These are phyloP conservation scores for Salvator merianae DNA, from an alignment of 2,113 vertebrate genomes.

Conservation along the genomic window DNA sequence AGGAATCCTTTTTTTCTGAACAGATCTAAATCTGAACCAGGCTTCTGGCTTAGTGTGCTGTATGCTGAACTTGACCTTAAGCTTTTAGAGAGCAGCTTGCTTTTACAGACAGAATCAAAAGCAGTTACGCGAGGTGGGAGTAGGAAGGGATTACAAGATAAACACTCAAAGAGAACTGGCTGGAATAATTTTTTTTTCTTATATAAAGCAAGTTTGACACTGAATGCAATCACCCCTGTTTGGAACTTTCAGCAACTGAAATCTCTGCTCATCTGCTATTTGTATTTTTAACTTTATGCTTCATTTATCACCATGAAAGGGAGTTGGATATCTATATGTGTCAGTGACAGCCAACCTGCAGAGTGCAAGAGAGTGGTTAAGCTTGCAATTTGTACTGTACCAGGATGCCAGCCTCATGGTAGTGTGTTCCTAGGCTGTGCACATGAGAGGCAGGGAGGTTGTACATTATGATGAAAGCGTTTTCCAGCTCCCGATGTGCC, in stretches of 20 bases:
- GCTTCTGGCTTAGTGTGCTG: neutral
- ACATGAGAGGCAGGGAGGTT: too few relatives aligned
- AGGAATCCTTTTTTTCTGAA: neutral
- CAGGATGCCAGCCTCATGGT: too few relatives aligned
- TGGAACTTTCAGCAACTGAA: neutral
- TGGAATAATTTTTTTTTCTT: neutral
- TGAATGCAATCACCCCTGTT: neutral
- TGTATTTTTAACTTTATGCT: neutral
- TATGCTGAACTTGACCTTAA: constrained; percentile 4
- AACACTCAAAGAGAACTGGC: neutral
- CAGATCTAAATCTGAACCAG: constrained; percentile 14
- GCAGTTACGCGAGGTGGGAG: too few relatives aligned
- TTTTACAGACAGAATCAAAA: constrained; percentile 17
- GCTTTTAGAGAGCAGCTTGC: neutral
- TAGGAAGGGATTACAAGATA: neutral
- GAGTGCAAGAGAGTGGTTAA: too few relatives aligned
- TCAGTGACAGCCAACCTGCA: too few relatives aligned
- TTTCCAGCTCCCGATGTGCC: too few relatives aligned
- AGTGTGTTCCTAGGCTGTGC: too few relatives aligned
- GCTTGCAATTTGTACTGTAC: too few relatives aligned
- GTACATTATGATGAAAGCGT: too few relatives aligned
- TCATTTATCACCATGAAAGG: neutral
- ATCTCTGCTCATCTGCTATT: neutral
- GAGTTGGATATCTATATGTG: too few relatives aligned
- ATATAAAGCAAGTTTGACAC: neutral